Evolutionary conservation across 2,113 vertebrate species (phyloP), one percentile per base, ranked within the genome.

Genomic region (Typhlomys cinereus): DNA sequence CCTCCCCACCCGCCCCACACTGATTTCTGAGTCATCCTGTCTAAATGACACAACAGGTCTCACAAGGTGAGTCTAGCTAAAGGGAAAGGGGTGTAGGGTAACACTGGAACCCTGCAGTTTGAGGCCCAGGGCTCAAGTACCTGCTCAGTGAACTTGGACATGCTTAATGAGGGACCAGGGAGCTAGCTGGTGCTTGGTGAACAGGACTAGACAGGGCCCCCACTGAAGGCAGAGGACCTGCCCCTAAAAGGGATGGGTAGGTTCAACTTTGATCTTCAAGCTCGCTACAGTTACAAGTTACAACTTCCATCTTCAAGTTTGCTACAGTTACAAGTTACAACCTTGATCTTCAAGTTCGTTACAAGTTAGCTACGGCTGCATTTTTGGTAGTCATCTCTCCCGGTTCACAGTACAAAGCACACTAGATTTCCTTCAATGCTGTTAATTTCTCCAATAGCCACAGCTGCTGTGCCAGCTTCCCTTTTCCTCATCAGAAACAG

Each of bases 1-100:
- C n/a, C 41, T 48, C n/a, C n/a, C n/a, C n/a, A n/a, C n/a, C n/a
- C 62, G 69, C 52, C 61, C 52, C 80, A 34, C 61, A 41, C 3
- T 0, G 18, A n/a, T 44, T 64, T 87, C 85, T 95, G 88, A 95
- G 93, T 97, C 94, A 96, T 74, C 85, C 20, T 2, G 39, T 84
- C 90, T 84, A 80, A 74, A 87, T n/a, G n/a, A 90, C 41, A 88
- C 81, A n/a, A 89, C 85, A 83, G 74, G 92, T 93, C 92, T 95
- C 87, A 9, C 41, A 34, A 64, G 41, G 41, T 67, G 62, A 76
- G 82, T 57, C 3, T 41, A 29, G 13, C 1, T 2, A 62, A 21
- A 34, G 9, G 41, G 50, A 46, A 62, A 25, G 7, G 14, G 48
- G 48, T 0, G 4, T 31, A 67, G 74, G 79, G n/a, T 41, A 46